phyloP scores from a whole-genome alignment of 2,113 vertebrate genomes.

The Stegostoma tigrinum region DNA sequence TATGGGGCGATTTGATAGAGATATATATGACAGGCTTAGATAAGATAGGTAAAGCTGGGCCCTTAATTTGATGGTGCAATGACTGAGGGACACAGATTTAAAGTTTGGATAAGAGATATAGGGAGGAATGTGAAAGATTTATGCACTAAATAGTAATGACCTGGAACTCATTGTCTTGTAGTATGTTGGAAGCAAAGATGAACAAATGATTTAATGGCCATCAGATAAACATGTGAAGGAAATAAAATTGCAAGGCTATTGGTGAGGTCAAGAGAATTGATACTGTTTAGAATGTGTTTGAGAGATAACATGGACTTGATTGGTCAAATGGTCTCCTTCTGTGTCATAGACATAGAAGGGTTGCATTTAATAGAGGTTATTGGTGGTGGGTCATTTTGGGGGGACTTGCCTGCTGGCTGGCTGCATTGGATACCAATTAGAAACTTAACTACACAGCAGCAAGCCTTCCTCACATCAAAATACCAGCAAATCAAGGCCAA shows the following conservation, averaged over 20 bases:
- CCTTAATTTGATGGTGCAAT: too few species aligned
- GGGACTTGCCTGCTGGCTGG: background rate
- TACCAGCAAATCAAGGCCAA: background rate
- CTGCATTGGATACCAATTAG: background rate
- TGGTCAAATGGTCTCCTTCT: background rate
- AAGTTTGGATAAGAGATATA: too few species aligned
- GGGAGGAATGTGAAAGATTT: too few species aligned
- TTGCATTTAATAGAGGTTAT: background rate
- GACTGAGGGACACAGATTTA: too few species aligned
- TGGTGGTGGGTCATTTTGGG: too few species aligned
- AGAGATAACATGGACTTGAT: background rate
- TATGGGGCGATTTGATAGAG: too few species aligned
- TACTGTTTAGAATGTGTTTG: background rate
- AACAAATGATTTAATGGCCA: too few species aligned
- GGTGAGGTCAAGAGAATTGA: background rate
- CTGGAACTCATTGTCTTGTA: too few species aligned
- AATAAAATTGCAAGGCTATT: background rate
- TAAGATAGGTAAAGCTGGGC: too few species aligned
- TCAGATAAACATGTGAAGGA: background rate
- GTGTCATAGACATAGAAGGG: background rate
- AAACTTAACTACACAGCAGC: background rate
- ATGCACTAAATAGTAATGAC: too few species aligned
- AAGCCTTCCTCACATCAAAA: background rate
- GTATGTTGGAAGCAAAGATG: too few species aligned
- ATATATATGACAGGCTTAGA: too few species aligned